These are phyloP conservation scores for Ceratotherium simum DNA, from an alignment of 2,113 vertebrate species.

Conservation along the genomic window DNA sequence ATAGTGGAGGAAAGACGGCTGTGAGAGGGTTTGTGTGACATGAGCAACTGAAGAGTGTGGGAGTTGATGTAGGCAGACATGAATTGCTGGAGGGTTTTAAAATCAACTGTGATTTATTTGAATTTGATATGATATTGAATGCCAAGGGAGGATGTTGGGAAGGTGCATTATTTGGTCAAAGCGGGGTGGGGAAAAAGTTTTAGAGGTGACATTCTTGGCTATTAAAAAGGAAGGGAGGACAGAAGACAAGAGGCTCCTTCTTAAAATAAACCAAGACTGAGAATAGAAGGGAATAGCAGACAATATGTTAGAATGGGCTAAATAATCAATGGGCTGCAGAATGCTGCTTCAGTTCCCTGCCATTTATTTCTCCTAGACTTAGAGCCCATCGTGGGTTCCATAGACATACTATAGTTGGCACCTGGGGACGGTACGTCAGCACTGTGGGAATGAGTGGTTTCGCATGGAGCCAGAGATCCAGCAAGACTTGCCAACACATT, in stretches of 20 bases:
- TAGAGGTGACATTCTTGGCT: conserved; percentile 26
- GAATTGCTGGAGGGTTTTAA: conserved; percentile 63
- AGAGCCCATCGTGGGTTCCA: background rate
- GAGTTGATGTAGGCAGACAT: conserved; percentile 67
- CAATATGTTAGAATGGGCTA: background rate
- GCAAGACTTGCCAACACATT: background rate
- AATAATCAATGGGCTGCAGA: background rate
- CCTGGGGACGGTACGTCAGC: background rate
- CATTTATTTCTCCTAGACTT: background rate
- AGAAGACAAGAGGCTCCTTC: background rate
- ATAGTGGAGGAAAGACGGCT: conserved; percentile 8
- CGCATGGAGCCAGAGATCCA: background rate
- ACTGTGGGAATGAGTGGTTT: background rate
- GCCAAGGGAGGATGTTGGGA: conserved; percentile 41
- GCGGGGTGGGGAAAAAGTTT: conserved; percentile 35
- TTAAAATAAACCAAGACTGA: background rate
- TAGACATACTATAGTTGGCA: background rate
- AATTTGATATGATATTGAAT: conserved; percentile 66
- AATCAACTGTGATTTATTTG: conserved; percentile 76
- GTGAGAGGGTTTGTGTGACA: background rate
- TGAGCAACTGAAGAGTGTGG: conserved; percentile 55
- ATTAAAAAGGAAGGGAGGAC: conserved; percentile 13
- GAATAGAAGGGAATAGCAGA: background rate
- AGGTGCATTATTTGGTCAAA: conserved; percentile 66
- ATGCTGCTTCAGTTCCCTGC: background rate